Percentiles rank a stretch among this genome's conserved stretches.
phyloP scores from a whole-genome alignment of 2,797 vertebrate species.

The Dromococcyx pavoninus region DNA sequence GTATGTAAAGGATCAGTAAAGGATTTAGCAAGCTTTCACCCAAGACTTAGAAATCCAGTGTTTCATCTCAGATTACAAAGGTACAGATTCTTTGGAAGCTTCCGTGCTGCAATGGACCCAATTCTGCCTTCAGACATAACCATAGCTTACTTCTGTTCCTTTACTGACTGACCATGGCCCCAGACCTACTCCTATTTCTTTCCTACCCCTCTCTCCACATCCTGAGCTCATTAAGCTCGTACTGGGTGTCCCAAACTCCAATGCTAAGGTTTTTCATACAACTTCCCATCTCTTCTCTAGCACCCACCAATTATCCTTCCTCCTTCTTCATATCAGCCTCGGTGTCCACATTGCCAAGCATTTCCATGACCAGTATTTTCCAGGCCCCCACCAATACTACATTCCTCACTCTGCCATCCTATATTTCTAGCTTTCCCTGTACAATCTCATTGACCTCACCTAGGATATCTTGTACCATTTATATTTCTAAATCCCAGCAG shows the following conservation, averaged over 20 bases:
- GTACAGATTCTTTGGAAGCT: background rate
- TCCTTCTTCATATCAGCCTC: background rate
- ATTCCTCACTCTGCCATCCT: background rate
- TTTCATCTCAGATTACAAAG: background rate
- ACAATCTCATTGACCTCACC: background rate
- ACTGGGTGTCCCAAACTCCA: background rate
- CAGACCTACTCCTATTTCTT: background rate
- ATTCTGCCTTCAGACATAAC: background rate
- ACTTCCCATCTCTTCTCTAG: background rate
- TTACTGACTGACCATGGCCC: background rate
- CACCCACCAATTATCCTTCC: background rate
- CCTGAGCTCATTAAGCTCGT: background rate
- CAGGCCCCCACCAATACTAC: background rate
- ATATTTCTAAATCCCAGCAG: background rate
- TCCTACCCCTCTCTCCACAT: background rate
- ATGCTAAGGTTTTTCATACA: background rate
- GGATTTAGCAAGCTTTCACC: background rate
- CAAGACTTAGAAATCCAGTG: background rate
- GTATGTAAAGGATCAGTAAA: background rate
- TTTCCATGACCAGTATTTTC: background rate
- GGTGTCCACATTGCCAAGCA: background rate
- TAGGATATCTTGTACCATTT: background rate
- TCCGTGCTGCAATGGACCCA: background rate
- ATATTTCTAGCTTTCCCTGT: background rate
- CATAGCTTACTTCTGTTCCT: background rate